These are phyloP conservation scores for Tolypeutes matacus DNA, from an alignment of 2,797 vertebrate species.

Conservation along the genomic window DNA sequence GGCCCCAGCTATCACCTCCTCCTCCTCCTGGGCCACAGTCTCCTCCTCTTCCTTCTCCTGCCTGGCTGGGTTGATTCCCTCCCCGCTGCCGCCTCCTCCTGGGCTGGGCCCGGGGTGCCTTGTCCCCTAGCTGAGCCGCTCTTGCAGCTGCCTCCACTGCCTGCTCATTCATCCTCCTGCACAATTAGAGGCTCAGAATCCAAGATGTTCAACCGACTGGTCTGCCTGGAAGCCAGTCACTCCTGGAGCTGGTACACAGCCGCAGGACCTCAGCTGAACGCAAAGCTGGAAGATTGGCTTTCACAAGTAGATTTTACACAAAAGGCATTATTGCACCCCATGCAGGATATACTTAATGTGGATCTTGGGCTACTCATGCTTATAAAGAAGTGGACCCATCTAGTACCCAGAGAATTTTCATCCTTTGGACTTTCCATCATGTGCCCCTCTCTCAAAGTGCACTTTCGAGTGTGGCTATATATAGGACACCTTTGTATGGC, in stretches of 20 bases:
- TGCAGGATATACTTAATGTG: too few species aligned
- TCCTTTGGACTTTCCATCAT: conserved; percentile 99
- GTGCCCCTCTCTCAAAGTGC: conserved; percentile 99
- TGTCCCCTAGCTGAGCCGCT: too few species aligned
- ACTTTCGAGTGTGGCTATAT: conserved; percentile 98
- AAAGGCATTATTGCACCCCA: too few species aligned
- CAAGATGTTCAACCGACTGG: conserved; percentile 96
- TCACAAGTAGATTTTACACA: too few species aligned
- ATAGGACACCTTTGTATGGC: conserved; percentile 99
- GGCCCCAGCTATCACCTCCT: background rate
- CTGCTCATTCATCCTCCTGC: conserved; percentile 70
- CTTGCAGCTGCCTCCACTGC: background rate
- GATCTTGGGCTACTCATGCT: too few species aligned
- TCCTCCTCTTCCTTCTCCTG: background rate
- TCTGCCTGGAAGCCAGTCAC: conserved; percentile 17
- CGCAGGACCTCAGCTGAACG: too few species aligned
- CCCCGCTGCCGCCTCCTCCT: background rate
- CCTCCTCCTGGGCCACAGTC: too few species aligned
- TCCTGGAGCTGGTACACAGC: conserved; percentile 70
- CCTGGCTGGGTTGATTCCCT: background rate
- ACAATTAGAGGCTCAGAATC: conserved; percentile 95
- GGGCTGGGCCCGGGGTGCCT: background rate
- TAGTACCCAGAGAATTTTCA: conserved; percentile 95
- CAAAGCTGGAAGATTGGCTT: conserved; percentile 85
- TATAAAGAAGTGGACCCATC: too few species aligned